These are phyloP conservation scores for Malurus leucopterus DNA, from an alignment of 2,797 vertebrate genomes.

Conservation along the genomic window DNA sequence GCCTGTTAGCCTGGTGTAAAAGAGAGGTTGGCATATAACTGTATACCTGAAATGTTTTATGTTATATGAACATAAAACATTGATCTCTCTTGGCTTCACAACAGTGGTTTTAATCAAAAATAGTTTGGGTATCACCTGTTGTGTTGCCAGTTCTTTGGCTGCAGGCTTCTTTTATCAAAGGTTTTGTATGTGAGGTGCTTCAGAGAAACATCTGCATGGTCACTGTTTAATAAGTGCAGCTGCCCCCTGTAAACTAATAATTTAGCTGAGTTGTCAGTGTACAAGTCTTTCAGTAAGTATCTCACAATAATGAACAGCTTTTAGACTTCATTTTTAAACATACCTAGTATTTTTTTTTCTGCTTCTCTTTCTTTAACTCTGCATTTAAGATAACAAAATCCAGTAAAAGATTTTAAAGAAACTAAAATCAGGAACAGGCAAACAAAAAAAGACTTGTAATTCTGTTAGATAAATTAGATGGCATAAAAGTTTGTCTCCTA, in stretches of 20 bases:
- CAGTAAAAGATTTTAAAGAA: not conserved
- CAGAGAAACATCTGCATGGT: fast-evolving
- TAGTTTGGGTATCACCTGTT: not conserved
- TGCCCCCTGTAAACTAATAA: fast-evolving
- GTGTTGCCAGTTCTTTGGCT: not conserved
- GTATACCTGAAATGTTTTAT: too few species aligned
- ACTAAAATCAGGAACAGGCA: not conserved
- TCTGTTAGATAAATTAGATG: not conserved
- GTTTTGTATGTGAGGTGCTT: not conserved
- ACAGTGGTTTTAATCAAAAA: fast-evolving
- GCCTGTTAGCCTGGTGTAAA: not conserved
- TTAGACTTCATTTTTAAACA: not conserved
- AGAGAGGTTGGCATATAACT: not conserved
- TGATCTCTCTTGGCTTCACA: not conserved
- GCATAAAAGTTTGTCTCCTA: not conserved
- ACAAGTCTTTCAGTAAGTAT: not conserved
- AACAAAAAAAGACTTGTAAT: not conserved
- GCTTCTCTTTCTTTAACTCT: not conserved
- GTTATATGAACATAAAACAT: not conserved
- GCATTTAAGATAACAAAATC: not conserved
- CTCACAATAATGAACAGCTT: not conserved
- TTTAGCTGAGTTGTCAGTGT: too few species aligned
- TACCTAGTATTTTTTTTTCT: not conserved
- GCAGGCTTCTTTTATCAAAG: not conserved
- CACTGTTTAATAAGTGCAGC: not conserved